Evolutionary conservation across 2,888 invertebrate genomes (phyloP), one percentile per base, ranked within the genome.

Genomic region (Lamellibrachia columna): DNA sequence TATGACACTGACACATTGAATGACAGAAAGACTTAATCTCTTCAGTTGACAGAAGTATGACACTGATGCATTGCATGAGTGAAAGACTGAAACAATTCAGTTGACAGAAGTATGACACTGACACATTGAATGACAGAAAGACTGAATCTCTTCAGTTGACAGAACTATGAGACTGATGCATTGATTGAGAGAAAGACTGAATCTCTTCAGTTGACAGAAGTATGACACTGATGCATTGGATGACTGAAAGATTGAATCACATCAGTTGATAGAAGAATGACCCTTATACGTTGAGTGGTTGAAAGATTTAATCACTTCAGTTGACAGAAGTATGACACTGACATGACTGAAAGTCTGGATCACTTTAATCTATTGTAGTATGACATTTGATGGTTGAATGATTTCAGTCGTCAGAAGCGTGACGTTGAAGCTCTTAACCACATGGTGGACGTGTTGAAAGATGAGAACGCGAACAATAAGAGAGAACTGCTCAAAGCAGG

Each of bases 401-500:
- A 58, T 93, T 93, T 9, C 94, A 96, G 96, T 92, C 95, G 95
- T 28, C 95, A 95, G 93, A 94, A 95, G 75, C 93, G 94, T 52
- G 95, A 96, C 93, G 93, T 94, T 52, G 94, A 93, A 15, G 95
- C 95, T 92, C 93, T 95, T 11, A 95, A 95, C 40, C 94, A 94
- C 9, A 94, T 94, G 91, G 94, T 95, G 7, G 95, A 95, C 22
- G 90, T 95, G 8, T 93, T 95, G 7, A 94, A 95, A 91, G 94
- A 94, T 75, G 95, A 95, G 92, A 95, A 94, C 92, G 94, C 94
- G 7, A 94, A 94, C 55, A 94, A 94, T 93, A 94, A 92, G 94
- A 53, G 95, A 95, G 58, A 95, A 95, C 91, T 94, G 95, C 15
- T 94, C 94, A 9, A 93, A 95, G n/a, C 94, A 95, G 95, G 95